These are phyloP conservation scores for Hypotaenidia okinawae DNA, from an alignment of 2,797 vertebrate genomes.

Conservation along the genomic window DNA sequence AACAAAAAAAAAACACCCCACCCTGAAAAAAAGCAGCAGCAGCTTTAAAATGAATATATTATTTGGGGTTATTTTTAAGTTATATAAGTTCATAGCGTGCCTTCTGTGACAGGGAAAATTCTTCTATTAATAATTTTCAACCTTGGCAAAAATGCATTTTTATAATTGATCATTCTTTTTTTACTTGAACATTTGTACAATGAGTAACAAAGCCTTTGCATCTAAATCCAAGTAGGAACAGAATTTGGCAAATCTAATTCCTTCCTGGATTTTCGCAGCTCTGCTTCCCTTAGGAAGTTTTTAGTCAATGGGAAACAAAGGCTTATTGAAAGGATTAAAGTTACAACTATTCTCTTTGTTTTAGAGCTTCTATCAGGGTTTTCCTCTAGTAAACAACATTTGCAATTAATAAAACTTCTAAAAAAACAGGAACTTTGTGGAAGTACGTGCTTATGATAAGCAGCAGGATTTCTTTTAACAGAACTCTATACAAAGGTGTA, in stretches of 20 bases:
- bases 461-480: conserved; percentile 75
- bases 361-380: conserved; percentile 74
- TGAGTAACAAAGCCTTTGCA: conserved; percentile 64
- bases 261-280: conserved; percentile 81
- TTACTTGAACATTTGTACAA: conserved; percentile 67
- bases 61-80: not conserved
- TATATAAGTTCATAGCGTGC: not conserved
- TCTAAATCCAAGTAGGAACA: conserved; percentile 62
- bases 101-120: conserved; percentile 6
- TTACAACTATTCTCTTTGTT: conserved; percentile 78
- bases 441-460: conserved; percentile 79
- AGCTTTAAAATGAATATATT: not conserved
- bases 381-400: conserved; percentile 81
- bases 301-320: conserved; percentile 88
- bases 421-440: conserved; percentile 85
- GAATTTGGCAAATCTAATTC: conserved; percentile 77
- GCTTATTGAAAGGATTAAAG: conserved; percentile 84
- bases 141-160: conserved; percentile 26
- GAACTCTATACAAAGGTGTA: conserved; percentile 69
- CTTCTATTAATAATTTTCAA: conserved; percentile 43
- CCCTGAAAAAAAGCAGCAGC: not conserved
- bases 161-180: conserved; percentile 11
- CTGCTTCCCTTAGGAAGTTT: conserved; percentile 89
- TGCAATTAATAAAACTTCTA: conserved; percentile 80
- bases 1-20: not conserved